Conservation (phyloP, 2,113 vertebrate species). For the Eira barbara region DNA sequence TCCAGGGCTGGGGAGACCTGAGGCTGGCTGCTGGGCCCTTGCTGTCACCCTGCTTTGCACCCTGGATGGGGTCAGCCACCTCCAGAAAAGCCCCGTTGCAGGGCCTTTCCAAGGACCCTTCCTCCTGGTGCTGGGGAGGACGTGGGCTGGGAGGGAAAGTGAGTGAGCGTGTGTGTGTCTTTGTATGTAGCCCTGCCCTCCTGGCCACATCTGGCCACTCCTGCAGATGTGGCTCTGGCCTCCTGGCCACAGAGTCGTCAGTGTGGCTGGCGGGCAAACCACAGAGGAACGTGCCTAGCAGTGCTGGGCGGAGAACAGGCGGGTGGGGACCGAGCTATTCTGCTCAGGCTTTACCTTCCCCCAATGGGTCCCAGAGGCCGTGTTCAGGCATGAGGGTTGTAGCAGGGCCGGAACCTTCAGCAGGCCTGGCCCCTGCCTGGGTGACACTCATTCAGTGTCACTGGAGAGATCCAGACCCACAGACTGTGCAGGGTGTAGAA, state of each 20-base stretch:
- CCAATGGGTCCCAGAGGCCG: not conserved
- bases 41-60: not conserved
- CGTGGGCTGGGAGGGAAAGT: not conserved
- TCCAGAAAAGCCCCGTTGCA: not conserved
- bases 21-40: not conserved
- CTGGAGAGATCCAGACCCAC: not conserved
- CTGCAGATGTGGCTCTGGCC: slow-evolving; percentile 73
- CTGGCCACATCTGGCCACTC: slow-evolving; percentile 64
- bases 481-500: not conserved
- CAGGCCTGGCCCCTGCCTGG: not conserved
- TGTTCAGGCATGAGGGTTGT: not conserved
- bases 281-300: slow-evolving; percentile 64
- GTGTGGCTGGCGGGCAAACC: slow-evolving; percentile 63
- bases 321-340: not conserved
- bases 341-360: not conserved
- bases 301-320: not conserved
- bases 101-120: not conserved
- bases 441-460: not conserved
- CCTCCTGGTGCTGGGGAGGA: not conserved
- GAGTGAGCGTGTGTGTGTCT: not conserved
- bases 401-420: not conserved
- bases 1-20: not conserved
- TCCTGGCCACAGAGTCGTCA: slow-evolving; percentile 74
- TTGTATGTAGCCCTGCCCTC: slow-evolving; percentile 56
- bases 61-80: not conserved